Percentiles rank a stretch among this genome's conserved stretches.
phyloP scores from a whole-genome alignment of 2,113 vertebrate species.

The Felis catus region F.catus_Fca126_mat1.0 CM031413.1:101335001-101335500 shows the following conservation, averaged over 20 bases:
- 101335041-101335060: neutral
- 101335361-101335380: neutral
- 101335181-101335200: neutral
- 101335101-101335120: neutral
- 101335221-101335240: neutral
- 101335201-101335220: slow-evolving; percentile 16
- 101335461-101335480: neutral
- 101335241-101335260: neutral
- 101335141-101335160: neutral
- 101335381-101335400: neutral
- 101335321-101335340: slow-evolving; percentile 11
- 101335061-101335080: neutral
- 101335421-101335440: neutral
- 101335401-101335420: neutral
- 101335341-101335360: neutral
- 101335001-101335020: neutral
- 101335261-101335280: neutral
- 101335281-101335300: neutral
- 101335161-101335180: neutral
- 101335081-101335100: slow-evolving; percentile 1
- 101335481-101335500: neutral
- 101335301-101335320: slow-evolving; percentile 27
- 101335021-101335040: neutral
- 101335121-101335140: slow-evolving; percentile 32
- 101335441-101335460: neutral